phyloP scores from a whole-genome alignment of 2,797 vertebrate species.

The Muraenolepis orangiensis region DNA sequence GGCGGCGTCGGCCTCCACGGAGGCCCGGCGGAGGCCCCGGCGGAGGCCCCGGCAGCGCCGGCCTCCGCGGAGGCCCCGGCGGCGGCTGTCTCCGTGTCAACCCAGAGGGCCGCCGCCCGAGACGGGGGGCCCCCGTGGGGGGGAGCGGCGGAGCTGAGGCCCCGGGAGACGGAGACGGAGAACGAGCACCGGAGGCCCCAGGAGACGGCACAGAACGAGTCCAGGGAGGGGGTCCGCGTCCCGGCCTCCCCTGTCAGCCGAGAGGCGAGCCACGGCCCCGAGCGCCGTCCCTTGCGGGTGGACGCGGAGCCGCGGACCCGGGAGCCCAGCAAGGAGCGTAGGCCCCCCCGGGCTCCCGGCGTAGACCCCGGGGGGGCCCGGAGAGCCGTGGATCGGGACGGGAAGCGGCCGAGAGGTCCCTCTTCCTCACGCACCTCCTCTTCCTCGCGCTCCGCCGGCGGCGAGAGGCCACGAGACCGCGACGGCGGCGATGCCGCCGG shows the following conservation, averaged over 20 bases:
- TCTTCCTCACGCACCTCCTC: constrained; percentile 20
- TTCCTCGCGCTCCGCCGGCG: not conserved
- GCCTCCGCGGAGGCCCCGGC: constrained; percentile 45
- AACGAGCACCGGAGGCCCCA: constrained; percentile 6
- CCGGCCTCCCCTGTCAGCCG: not conserved
- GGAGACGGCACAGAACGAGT: constrained; percentile 40
- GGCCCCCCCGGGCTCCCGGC: too few species aligned
- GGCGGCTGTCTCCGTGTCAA: constrained; percentile 1
- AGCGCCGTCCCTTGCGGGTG: not conserved
- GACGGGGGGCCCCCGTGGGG: constrained; percentile 46
- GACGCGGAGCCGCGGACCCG: too few species aligned
- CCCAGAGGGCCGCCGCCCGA: constrained; percentile 54
- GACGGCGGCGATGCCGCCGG: constrained; percentile 57
- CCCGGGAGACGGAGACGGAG: constrained; percentile 20
- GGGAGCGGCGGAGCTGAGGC: constrained; percentile 13
- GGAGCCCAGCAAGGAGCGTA: too few species aligned
- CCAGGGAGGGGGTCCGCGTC: not conserved
- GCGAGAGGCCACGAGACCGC: constrained; percentile 41
- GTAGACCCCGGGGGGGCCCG: too few species aligned
- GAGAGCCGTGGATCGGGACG: not conserved
- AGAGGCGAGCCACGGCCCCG: not conserved
- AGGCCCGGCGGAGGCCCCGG: too few species aligned
- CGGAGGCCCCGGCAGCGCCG: constrained; percentile 66
- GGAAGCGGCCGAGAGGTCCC: constrained; percentile 25
- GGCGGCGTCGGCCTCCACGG: constrained; percentile 69